Conservation (phyloP, 2,113 vertebrate species). For the Oostethus manadensis region DNA sequence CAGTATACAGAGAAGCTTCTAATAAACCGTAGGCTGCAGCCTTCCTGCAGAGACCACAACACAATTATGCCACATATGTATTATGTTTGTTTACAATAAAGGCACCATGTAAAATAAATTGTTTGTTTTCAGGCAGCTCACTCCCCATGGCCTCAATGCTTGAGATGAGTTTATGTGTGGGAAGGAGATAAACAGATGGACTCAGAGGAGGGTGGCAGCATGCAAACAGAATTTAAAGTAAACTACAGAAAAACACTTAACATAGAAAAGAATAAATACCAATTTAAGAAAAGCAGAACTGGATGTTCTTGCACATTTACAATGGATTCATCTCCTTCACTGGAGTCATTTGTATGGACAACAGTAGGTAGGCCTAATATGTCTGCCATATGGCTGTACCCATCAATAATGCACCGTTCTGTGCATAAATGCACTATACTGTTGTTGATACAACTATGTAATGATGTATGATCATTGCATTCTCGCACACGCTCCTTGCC, state of each 20-base stretch:
- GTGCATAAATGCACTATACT: conserved; percentile 11
- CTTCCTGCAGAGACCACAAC: neutral
- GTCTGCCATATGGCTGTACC: conserved; percentile 12
- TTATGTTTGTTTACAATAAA: conserved; percentile 1
- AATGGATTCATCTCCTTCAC: conserved; percentile 8
- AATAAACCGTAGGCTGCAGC: neutral
- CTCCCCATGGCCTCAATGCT: conserved; percentile 5
- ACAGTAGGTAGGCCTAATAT: neutral
- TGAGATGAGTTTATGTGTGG: conserved; percentile 36
- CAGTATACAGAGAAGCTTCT: neutral
- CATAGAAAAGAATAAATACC: neutral
- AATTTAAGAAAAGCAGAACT: neutral
- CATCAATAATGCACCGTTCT: conserved; percentile 30
- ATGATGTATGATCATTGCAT: conserved; percentile 26
- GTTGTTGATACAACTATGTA: conserved; percentile 3
- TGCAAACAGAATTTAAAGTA: conserved; percentile 26
- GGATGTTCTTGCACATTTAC: conserved; percentile 3
- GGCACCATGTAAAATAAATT: conserved; percentile 10
- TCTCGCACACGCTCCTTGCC: neutral
- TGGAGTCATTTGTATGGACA: conserved; percentile 9
- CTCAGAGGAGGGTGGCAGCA: conserved; percentile 12
- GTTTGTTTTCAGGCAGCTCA: conserved; percentile 13
- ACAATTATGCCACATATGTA: neutral
- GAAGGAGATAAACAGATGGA: conserved; percentile 46
- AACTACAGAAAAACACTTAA: conserved; percentile 11